Evolutionary conservation across 1,140 invertebrate species (phyloP), one percentile per base, ranked within the genome.

Genomic region (Zaprionus ghesquierei): DNA sequence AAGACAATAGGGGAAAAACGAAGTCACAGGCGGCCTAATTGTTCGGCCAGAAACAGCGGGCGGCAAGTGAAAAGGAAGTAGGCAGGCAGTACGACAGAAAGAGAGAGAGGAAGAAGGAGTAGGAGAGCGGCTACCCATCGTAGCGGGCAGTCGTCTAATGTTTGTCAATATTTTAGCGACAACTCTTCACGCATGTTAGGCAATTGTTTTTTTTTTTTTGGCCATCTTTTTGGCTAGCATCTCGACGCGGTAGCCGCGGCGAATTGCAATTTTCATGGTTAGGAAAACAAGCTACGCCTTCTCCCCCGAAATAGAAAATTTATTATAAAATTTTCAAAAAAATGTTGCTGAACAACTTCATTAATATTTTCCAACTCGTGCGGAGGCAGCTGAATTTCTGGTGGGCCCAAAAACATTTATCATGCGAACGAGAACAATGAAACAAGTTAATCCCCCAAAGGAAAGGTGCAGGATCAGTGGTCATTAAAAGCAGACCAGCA

Each of bases 111-210:
- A 29, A 8, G 5, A 29, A 2, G 5, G 29, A 31, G 29, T 31
- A 50, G 29, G 23, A 55, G 20, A 15, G 20, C 12, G 54, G 2
- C 9, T 12, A 20, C 13, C 13, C n/a, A 41, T 46, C 53, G 29
- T 56, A 69, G 69, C 50, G 44, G 68, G 66, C 22, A 33, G 50
- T 33, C 75, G 31, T 54, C 50, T 54, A 72, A 54, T 79, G 81
- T 90, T 91, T 90, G 89, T 82, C 79, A 91, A 91, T 90, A 91
- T 82, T 89, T 89, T 82, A 49, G 81, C 81, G 84, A 82, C 76
- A 89, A 77, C 72, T 68, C 77, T 87, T 87, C 84, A 89, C 84
- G 84, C 65, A 66, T 89, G 66, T 87, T 80, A 87, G 60, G 35
- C 31, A 65, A 60, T 29, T 75, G 60, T 70, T 33, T 41, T 62